Conservation (phyloP, 92 coral and sea anemone genomes). For the Paramuricea clavata region DNA sequence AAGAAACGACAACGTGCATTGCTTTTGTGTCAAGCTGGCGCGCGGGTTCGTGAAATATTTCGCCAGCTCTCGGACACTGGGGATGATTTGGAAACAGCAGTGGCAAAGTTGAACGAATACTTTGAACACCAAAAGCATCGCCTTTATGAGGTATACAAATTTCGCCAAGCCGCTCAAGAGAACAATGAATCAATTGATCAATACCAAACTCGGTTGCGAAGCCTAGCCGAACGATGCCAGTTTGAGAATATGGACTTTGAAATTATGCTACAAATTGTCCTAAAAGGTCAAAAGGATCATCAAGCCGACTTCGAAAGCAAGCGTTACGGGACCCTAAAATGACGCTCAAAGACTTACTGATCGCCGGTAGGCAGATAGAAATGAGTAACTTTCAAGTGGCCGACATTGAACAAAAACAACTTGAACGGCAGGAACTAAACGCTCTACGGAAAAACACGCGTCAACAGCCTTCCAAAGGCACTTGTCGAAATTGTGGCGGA, state of each 20-base stretch:
- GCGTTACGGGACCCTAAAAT: slow-evolving; percentile 4
- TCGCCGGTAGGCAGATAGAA: not conserved
- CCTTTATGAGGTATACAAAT: not conserved
- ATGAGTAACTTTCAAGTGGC: not conserved
- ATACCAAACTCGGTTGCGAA: not conserved
- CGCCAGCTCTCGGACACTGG: not conserved
- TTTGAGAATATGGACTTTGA: not conserved
- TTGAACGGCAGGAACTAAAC: not conserved
- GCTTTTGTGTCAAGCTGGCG: not conserved
- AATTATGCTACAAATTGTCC: not conserved
- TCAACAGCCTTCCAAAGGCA: too few relatives aligned
- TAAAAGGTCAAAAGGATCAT: not conserved
- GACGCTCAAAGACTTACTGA: not conserved
- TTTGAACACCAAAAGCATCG: not conserved
- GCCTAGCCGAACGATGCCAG: not conserved
- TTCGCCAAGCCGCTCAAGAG: not conserved
- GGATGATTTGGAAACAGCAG: not conserved
- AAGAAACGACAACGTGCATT: slow-evolving; percentile 2
- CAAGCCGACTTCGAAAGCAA: not conserved
- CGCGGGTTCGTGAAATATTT: not conserved
- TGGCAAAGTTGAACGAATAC: not conserved
- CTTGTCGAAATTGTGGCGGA: slow-evolving; percentile 6
- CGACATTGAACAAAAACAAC: not conserved
- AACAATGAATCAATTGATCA: not conserved
- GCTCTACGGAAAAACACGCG: not conserved